phyloP scores from a whole-genome alignment of 1,140 invertebrate genomes.

The Drosophila bocqueti region DNA sequence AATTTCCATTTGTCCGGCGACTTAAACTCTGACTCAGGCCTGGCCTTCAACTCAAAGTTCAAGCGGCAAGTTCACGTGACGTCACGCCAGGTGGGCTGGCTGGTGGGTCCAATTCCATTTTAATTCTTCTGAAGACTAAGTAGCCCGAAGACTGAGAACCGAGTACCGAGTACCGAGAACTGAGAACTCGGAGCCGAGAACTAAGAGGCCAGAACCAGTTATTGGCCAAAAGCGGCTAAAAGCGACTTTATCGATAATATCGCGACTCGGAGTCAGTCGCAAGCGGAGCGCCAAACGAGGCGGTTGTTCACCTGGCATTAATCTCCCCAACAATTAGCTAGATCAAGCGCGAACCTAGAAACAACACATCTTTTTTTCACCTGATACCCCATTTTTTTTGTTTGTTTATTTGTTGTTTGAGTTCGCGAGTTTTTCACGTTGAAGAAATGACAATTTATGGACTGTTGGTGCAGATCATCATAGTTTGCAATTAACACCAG shows the following conservation, averaged over 20 bases:
- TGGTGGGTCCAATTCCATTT: conserved; percentile 22
- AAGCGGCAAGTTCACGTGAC: conserved; percentile 74
- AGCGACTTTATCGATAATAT: conserved; percentile 38
- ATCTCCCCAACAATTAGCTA: background rate
- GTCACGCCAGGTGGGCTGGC: conserved; percentile 23
- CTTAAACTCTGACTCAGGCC: conserved; percentile 2
- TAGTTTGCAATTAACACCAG: conserved; percentile 62
- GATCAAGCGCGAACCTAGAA: conserved; percentile 51
- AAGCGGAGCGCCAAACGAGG: conserved; percentile 59
- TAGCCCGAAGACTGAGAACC: background rate
- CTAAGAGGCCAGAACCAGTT: conserved; percentile 48
- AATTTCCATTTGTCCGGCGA: conserved; percentile 30
- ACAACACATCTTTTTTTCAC: conserved; percentile 7
- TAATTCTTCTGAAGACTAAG: conserved; percentile 20
- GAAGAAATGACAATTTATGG: conserved; percentile 75
- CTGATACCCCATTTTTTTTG: conserved; percentile 4
- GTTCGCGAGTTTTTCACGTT: conserved; percentile 17
- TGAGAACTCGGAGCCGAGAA: conserved; percentile 8
- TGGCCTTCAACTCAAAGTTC: conserved; percentile 64
- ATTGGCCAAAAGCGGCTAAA: conserved; percentile 32
- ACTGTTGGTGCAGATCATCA: conserved; percentile 71
- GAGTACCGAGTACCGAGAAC: background rate
- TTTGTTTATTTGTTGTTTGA: conserved; percentile 23
- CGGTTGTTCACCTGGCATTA: conserved; percentile 49
- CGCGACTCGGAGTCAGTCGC: conserved; percentile 55